Base-by-base conservation (phyloP, 2,113 vertebrate genomes). In the Lophotis ruficrista region DNA sequence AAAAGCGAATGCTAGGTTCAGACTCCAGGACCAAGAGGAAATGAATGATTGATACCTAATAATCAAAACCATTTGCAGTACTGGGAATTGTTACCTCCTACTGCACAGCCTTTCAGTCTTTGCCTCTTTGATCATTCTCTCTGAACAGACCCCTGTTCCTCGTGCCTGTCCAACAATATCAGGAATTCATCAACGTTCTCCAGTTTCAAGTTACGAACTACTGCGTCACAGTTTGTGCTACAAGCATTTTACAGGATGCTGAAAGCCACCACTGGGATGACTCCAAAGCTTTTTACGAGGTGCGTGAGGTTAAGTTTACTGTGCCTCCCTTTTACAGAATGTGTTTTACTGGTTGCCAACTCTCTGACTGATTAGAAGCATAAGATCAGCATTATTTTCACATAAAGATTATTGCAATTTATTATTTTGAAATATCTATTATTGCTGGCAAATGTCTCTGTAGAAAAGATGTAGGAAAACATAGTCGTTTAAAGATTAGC, bases 181-280 rank as follows among this genome's bases (percentile, higher is more conserved):
- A 98, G 96, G 98, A 99, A 89, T 98, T 98, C 96, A 98, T 98
- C 93, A 98, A 65, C 61, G 94, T 97, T 78, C 95, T 99, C 61
- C 98, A 98, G 97, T 98, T 98, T 90, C 99, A 99, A 98, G 96
- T 99, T 97, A 98, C 96, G 4, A 97, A 98, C 98, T 99, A 99
- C 98, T 99, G 98, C 96, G 19, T 99, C 97, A 98, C 98, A 94
- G 97, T 99, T 95, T 99, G 99, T 97, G 97, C 98, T 96, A 98
- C 98, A 93, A 99, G 98, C 96, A 98, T 99, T 98, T 98, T 99
- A 82, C 99, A 99, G 91, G 99, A 99, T 73, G 98, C 99, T 37
- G 99, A 99, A 96, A 99, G 99, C 98, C 99, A 99, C 97, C 97
- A 98, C 96, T 99, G 99, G 99, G 98, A 98, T 73, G 99, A 99